A percentile compares a stretch with the other conserved stretches of the same genome.
Evolutionary conservation across 1,140 invertebrate species (phyloP).

Genomic region (Ylistrum balloti): DNA sequence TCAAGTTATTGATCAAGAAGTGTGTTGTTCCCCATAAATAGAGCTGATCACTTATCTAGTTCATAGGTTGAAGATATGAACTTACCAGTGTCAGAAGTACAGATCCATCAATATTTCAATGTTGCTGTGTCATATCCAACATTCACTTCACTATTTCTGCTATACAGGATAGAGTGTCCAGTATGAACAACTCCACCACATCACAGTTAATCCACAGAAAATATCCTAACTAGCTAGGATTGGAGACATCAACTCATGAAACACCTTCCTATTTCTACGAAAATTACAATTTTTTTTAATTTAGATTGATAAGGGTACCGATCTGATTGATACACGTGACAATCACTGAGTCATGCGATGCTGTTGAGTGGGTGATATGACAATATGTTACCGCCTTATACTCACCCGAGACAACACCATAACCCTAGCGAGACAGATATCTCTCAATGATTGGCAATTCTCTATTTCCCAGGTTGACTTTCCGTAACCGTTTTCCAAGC

Average conservation of each 20-base stretch:
- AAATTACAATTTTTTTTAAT: not conserved
- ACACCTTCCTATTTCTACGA: not conserved
- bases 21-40: too few relatives aligned
- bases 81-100: too few relatives aligned
- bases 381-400: not conserved
- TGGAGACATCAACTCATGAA: not conserved
- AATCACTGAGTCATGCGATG: not conserved
- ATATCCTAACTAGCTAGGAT: not conserved
- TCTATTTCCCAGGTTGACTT: slow-evolving; percentile 18
- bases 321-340: slow-evolving; percentile 4
- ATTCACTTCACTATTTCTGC: too few relatives aligned
- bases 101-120: too few relatives aligned
- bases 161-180: too few relatives aligned
- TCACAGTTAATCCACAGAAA: not conserved
- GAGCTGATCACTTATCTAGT: too few relatives aligned
- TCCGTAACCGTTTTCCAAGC: not conserved
- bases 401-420: not conserved
- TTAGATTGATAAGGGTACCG: not conserved
- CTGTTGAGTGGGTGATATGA: not conserved
- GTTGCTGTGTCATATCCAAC: too few relatives aligned
- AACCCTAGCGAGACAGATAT: not conserved
- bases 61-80: too few relatives aligned
- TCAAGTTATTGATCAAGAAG: too few relatives aligned
- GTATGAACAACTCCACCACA: too few relatives aligned
- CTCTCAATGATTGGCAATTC: slow-evolving; percentile 11